These are phyloP conservation scores for Hofmannophila pseudospretella DNA, from an alignment of 2,888 invertebrate genomes.

Conservation along the genomic window DNA sequence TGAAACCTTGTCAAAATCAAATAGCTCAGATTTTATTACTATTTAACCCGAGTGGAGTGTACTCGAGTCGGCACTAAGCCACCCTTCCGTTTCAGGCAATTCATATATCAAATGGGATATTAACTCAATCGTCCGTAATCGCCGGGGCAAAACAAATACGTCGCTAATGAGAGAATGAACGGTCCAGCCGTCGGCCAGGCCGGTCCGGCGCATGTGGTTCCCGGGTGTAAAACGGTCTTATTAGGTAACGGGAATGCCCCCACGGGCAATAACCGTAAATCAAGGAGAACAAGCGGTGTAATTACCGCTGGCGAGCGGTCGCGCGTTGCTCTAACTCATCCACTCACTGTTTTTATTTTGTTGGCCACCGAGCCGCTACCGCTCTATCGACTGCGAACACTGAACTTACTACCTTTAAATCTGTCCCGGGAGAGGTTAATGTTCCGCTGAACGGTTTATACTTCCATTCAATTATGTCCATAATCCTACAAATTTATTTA, in stretches of 20 bases:
- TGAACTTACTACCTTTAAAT: constrained; percentile 72
- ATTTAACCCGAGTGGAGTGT: constrained; percentile 36
- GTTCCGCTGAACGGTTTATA: constrained; percentile 61
- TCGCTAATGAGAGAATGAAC: constrained; percentile 71
- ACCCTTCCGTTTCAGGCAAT: constrained; percentile 52
- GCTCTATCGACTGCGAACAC: constrained; percentile 70
- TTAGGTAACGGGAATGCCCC: constrained; percentile 77
- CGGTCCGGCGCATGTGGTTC: constrained; percentile 65
- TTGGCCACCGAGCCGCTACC: constrained; percentile 61
- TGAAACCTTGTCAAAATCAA: constrained; percentile 11
- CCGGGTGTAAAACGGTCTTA: constrained; percentile 75
- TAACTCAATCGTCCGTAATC: constrained; percentile 68
- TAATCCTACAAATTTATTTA: constrained; percentile 13
- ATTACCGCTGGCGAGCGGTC: constrained; percentile 76
- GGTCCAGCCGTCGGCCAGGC: constrained; percentile 45
- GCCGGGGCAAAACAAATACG: constrained; percentile 65
- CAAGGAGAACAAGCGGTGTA: constrained; percentile 79
- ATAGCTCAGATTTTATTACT: constrained; percentile 19
- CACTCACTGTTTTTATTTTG: constrained; percentile 74
- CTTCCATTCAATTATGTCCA: constrained; percentile 65
- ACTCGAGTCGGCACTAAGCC: constrained; percentile 32
- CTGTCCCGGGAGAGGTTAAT: constrained; percentile 67
- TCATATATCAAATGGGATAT: constrained; percentile 66
- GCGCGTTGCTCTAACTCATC: constrained; percentile 74
- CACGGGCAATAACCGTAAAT: constrained; percentile 79